A percentile compares a stretch with the other conserved stretches of the same genome.
Evolutionary conservation across 2,888 invertebrate species (phyloP).

Genomic region (Drosophila trichaetosa): DNA sequence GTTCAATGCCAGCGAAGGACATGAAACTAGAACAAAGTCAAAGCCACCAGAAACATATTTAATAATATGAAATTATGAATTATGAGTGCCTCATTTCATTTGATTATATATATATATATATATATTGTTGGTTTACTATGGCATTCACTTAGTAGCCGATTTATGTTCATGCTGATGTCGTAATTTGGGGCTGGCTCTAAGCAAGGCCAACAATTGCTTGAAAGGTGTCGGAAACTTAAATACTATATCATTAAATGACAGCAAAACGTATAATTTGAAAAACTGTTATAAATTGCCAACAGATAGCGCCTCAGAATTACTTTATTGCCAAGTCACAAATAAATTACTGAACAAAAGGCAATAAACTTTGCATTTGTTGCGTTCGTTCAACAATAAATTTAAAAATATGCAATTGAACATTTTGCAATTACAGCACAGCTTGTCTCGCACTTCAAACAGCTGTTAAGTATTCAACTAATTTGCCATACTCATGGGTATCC

Average conservation of each 20-base stretch:
- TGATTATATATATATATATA: conserved; percentile 11
- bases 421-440: conserved; percentile 6
- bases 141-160: conserved; percentile 10
- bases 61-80: conserved; percentile 58
- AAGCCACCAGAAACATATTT: conserved; percentile 20
- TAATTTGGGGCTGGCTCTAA: conserved; percentile 1
- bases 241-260: background rate
- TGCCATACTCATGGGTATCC: conserved; percentile 6
- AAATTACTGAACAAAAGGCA: conserved; percentile 14
- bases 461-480: conserved; percentile 27
- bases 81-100: conserved; percentile 32
- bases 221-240: conserved; percentile 6
- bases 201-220: conserved; percentile 21
- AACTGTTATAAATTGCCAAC: conserved; percentile 19
- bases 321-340: conserved; percentile 20
- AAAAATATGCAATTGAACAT: background rate
- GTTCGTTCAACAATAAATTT: conserved; percentile 7
- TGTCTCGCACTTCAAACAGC: background rate
- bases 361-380: conserved; percentile 22
- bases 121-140: background rate
- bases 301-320: conserved; percentile 4
- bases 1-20: conserved; percentile 57
- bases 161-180: conserved; percentile 16
- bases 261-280: conserved; percentile 5
- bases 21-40: conserved; percentile 14